Conservation (phyloP, 1,140 invertebrate genomes). For the Lamellibrachia luymesi region DNA sequence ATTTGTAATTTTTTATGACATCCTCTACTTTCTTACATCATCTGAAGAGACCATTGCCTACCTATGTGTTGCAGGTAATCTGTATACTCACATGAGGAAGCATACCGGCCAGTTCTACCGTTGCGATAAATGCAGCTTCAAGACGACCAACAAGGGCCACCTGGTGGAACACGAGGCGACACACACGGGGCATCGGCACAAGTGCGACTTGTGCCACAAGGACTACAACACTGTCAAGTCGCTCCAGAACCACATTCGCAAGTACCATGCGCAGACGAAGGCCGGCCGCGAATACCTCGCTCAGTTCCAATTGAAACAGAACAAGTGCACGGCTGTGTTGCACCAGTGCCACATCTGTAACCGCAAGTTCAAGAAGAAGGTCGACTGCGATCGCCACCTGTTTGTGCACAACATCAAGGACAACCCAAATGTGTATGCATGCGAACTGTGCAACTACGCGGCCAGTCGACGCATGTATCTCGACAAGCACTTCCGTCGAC, state of each 20-base stretch:
- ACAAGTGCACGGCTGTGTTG: slow-evolving; percentile 40
- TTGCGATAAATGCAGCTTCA: slow-evolving; percentile 53
- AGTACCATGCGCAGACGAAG: slow-evolving; percentile 47
- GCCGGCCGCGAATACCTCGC: slow-evolving; percentile 47
- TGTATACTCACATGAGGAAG: slow-evolving; percentile 58
- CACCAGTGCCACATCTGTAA: slow-evolving; percentile 58
- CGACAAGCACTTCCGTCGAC: slow-evolving; percentile 53
- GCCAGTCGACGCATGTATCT: slow-evolving; percentile 49
- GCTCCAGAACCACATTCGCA: slow-evolving; percentile 53
- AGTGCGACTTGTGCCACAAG: slow-evolving; percentile 53
- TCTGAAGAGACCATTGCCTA: too few species aligned
- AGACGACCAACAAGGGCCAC: slow-evolving; percentile 55
- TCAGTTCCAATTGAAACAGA: slow-evolving; percentile 27
- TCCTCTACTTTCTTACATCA: neutral
- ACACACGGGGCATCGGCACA: slow-evolving; percentile 43
- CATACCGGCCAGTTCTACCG: slow-evolving; percentile 56
- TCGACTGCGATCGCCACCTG: slow-evolving; percentile 54
- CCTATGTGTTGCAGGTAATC: slow-evolving; percentile 42
- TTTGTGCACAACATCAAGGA: slow-evolving; percentile 55
- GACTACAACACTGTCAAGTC: slow-evolving; percentile 56
- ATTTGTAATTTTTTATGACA: neutral
- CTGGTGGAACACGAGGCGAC: slow-evolving; percentile 53
- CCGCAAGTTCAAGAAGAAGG: slow-evolving; percentile 57
- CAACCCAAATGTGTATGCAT: slow-evolving; percentile 43
- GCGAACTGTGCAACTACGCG: slow-evolving; percentile 52